Conservation (phyloP, 2,888 invertebrate genomes). For the Nemotelus nigrinus region DNA sequence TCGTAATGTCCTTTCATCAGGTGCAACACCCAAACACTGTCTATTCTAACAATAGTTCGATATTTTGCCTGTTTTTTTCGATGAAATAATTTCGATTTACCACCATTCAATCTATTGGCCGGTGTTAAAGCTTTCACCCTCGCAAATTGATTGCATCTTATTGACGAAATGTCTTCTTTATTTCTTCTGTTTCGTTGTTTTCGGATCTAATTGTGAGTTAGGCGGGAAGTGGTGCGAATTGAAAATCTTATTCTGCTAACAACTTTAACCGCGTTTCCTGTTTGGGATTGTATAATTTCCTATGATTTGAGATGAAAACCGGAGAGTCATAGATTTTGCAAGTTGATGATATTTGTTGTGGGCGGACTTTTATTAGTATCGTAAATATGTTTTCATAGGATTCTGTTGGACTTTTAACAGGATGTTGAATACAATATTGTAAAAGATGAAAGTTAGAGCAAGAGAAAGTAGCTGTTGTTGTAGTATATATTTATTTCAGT, state of each 20-base stretch:
- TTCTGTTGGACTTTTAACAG: too few relatives aligned
- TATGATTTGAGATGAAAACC: constrained; percentile 50
- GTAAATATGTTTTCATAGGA: too few relatives aligned
- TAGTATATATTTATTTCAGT: too few relatives aligned
- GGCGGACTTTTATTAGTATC: neutral
- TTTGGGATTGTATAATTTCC: constrained; percentile 61
- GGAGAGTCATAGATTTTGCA: constrained; percentile 19
- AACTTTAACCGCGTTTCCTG: constrained; percentile 61
- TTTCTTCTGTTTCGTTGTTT: constrained; percentile 40
- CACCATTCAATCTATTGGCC: too few relatives aligned
- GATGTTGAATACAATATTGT: too few relatives aligned
- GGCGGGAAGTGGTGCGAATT: constrained; percentile 48
- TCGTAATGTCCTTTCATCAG: constrained; percentile 38
- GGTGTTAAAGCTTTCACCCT: neutral
- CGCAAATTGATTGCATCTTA: neutral
- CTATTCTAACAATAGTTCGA: too few relatives aligned
- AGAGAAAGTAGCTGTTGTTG: too few relatives aligned
- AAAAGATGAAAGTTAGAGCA: too few relatives aligned
- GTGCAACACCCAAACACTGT: neutral
- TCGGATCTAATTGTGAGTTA: constrained; percentile 43
- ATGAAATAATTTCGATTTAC: too few relatives aligned
- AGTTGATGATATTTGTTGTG: neutral
- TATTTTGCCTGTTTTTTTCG: too few relatives aligned
- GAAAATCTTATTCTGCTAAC: constrained; percentile 52
- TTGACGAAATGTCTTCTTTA: constrained; percentile 44